Evolutionary conservation across 2,888 invertebrate species (phyloP), one percentile per base, ranked within the genome.

Genomic region (Noctua janthe): DNA sequence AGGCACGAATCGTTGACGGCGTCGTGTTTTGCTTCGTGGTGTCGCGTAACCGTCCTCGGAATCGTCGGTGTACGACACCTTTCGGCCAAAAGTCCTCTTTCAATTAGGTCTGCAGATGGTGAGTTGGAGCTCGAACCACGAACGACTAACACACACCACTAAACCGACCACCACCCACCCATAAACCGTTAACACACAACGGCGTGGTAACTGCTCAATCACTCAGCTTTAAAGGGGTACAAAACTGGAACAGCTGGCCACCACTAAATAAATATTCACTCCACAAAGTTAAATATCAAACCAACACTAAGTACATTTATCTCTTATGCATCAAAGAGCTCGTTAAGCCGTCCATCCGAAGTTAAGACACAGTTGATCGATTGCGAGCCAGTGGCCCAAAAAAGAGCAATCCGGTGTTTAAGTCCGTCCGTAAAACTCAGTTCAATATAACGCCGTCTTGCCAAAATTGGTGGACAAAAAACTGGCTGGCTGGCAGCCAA

Each of bases 311-410:
- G 66, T 59, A 75, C 71, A 81, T 86, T 75, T 79, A 86, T 86
- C 86, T 81, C 80, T 83, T 83, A 74, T 77, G 86, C 78, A 81
- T 84, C 84, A 86, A 83, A 78, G 72, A 73, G 47, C 81, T 86
- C 76, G 84, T 86, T 86, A 86, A 81, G 81, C 83, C 67, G 81
- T 77, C 81, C 72, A 77, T 83, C 83, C 74, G 35, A 81, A 78
- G 86, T 73, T 86, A 86, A 83, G 86, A 78, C 86, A 75, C 86
- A 80, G 83, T 83, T 84, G 86, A 86, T 86, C 81, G 87, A 86
- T 86, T 59, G 83, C 83, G 72, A 74, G 70, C 47, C 75, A 64
- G 78, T 76, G 74, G 77, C 69, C 75, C 73, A 77, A 86, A 86
- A 86, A 79, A 66, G 47, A 59, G 74, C 76, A 81, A 76, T 83